A percentile compares a stretch with the other conserved stretches of the same genome.
These are phyloP conservation scores for Python bivittatus DNA, from an alignment of 2,113 vertebrate genomes.

Conservation along the genomic window DNA sequence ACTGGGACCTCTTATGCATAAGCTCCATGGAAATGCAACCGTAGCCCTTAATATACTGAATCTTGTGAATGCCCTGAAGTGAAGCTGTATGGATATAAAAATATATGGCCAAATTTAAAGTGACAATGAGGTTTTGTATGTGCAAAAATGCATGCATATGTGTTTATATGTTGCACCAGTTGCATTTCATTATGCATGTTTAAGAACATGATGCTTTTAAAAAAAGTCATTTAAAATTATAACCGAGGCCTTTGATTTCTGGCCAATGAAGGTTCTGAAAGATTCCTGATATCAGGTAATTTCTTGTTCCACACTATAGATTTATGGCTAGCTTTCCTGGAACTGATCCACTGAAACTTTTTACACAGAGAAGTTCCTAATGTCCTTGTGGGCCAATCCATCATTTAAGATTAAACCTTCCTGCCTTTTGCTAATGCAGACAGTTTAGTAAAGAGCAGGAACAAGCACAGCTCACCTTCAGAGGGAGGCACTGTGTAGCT, in stretches of 20 bases:
- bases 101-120: constrained; percentile 6
- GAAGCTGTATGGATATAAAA: constrained; percentile 16
- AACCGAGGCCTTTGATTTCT: neutral
- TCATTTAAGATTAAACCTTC: constrained; percentile 2
- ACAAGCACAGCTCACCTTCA: neutral
- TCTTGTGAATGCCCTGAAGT: neutral
- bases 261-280: neutral
- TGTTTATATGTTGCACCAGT: neutral
- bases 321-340: constrained; percentile 14
- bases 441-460: neutral
- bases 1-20: neutral
- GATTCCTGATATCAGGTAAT: constrained; percentile 5
- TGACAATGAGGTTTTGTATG: neutral
- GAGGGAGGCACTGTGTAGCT: neutral
- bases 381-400: constrained; percentile 8
- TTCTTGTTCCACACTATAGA: neutral
- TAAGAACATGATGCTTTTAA: neutral
- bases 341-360: neutral
- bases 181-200: neutral
- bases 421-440: neutral
- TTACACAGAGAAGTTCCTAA: neutral
- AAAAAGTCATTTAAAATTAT: constrained; percentile 20
- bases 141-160: too few relatives aligned
- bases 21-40: neutral
- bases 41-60: neutral